Percentiles rank a stretch among this genome's conserved stretches.
Evolutionary conservation across 2,888 invertebrate genomes (phyloP).

Genomic region (Tetrapedia diversipes): DNA sequence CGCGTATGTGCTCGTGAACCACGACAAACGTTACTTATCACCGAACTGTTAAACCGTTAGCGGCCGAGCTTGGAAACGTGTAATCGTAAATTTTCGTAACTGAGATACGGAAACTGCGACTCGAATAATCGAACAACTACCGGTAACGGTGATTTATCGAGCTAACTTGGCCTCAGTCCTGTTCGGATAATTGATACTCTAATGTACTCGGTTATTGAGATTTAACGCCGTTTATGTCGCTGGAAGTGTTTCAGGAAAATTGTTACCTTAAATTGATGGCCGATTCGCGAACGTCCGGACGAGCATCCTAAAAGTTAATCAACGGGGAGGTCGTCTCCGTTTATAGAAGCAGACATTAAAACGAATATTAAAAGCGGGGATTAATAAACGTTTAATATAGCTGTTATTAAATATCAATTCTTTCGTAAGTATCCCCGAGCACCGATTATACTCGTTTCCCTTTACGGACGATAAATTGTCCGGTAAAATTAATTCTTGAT

Average conservation of each 20-base stretch:
- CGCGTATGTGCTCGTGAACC: not conserved
- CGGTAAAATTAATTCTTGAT: no score
- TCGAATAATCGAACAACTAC: constrained; percentile 18
- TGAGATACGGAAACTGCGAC: constrained; percentile 10
- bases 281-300: not conserved
- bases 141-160: constrained; percentile 12
- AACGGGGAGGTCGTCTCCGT: not conserved
- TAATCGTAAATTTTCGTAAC: constrained; percentile 18
- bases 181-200: constrained; percentile 9
- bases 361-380: no score
- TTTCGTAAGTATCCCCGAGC: no score
- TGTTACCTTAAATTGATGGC: not conserved
- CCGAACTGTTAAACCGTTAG: not conserved
- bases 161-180: constrained; percentile 6
- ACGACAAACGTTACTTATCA: no score
- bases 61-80: not conserved
- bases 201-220: constrained; percentile 4
- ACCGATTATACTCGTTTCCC: no score
- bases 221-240: not conserved
- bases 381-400: no score
- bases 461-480: no score
- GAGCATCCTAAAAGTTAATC: not conserved
- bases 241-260: not conserved
- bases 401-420: no score
- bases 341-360: no score